Evolutionary conservation across 2,797 vertebrate species (phyloP).

Genomic region (Caiman crocodilus): DNA sequence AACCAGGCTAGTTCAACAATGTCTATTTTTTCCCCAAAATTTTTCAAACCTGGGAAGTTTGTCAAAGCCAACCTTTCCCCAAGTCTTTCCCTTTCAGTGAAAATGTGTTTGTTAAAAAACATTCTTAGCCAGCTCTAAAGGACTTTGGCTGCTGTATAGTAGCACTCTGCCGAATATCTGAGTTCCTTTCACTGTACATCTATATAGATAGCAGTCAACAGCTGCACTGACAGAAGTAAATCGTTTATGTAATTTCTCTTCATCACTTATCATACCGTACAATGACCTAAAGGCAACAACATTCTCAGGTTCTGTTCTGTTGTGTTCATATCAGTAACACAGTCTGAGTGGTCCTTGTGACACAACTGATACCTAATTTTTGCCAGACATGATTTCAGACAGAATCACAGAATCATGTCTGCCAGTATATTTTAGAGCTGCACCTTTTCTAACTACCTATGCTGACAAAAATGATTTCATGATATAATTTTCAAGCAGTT

Average conservation of each 20-base stretch:
- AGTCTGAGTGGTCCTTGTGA: neutral
- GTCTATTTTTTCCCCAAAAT: neutral
- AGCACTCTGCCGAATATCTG: neutral
- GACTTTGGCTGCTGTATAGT: neutral
- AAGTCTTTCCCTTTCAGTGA: neutral
- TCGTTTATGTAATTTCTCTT: neutral
- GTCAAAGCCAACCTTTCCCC: neutral
- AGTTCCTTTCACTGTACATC: neutral
- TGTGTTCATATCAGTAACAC: neutral
- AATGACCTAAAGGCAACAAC: neutral
- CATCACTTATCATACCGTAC: neutral
- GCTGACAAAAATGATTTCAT: neutral
- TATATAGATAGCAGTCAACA: neutral
- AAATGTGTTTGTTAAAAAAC: neutral
- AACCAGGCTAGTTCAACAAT: too few relatives aligned
- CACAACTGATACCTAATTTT: neutral
- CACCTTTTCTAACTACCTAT: constrained; percentile 16
- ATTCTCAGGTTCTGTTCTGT: neutral
- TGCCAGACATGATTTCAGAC: neutral
- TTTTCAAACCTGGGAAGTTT: neutral
- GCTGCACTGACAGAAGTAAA: neutral
- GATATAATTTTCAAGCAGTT: constrained; percentile 51
- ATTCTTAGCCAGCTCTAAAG: neutral
- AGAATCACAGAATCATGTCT: neutral
- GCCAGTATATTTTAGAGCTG: constrained; percentile 3